Evolutionary conservation across 2,888 invertebrate species (phyloP), one percentile per base, ranked within the genome.

Genomic region (Strigamia transsilvanica): DNA sequence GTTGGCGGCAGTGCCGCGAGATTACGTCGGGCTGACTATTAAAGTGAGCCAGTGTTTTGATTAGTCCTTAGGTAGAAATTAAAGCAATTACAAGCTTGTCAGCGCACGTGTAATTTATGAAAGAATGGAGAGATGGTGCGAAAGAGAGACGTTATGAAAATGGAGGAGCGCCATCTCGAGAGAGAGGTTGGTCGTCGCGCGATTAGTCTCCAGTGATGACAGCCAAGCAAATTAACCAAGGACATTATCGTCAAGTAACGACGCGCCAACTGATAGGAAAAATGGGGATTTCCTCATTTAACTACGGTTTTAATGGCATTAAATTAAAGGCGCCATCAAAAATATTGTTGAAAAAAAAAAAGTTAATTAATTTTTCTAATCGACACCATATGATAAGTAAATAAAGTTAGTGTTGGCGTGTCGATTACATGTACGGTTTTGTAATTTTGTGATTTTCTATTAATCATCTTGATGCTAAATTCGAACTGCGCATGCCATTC

Each of bases 41-140:
- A 51, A 51, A 51, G 51, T 51, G 51, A 51, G 51, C 51, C 51
- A 51, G 51, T 51, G 51, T 51, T 51, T 51, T 51, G 51, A 51
- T 51, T 51, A 51, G 51, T 51, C 51, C 51, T 51, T 51, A 51
- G 51, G 51, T 51, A 51, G 51, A 51, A 51, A 51, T 51, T 51
- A 51, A 51, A 51, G 51, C 51, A 51, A 51, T 51, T 51, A 51
- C 51, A 51, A 51, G 51, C 51, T 51, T 51, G 51, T 51, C 51
- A 51, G 51, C 51, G 51, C 42, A 51, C 51, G 51, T 6, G 51
- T 51, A 51, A 51, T 51, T 51, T 51, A 51, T 51, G 51, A 51
- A 51, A 51, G 51, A 51, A 51, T 51, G 51, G 51, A 51, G 51
- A 51, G 42, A 42, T 42, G n/a, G 42, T 34, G 34, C 7, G 34